phyloP scores from a whole-genome alignment of 2,797 vertebrate genomes.

The Masticophis lateralis region DNA sequence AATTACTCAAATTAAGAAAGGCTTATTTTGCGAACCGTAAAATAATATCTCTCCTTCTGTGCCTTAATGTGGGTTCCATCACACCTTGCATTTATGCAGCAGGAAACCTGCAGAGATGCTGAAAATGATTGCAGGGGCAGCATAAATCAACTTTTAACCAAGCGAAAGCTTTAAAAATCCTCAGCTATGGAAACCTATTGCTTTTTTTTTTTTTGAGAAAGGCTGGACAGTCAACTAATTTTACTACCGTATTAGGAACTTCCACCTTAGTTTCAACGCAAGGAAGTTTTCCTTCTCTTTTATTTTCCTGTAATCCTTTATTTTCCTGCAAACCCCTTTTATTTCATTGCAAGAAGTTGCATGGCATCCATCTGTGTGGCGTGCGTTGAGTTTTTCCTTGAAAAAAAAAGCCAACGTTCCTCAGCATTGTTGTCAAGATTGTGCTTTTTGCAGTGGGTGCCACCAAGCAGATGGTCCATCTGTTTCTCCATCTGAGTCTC shows the following conservation, averaged over 20 bases:
- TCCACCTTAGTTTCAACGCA: background rate
- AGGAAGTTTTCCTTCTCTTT: background rate
- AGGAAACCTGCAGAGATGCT: background rate
- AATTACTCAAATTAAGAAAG: background rate
- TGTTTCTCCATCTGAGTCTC: slow-evolving; percentile 49
- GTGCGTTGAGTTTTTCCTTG: background rate
- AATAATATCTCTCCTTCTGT: background rate
- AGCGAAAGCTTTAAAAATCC: background rate
- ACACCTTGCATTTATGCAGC: background rate
- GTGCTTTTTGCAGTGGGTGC: slow-evolving; percentile 50
- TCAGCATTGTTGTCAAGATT: slow-evolving; percentile 5
- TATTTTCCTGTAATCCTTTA: background rate
- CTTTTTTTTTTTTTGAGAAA: background rate
- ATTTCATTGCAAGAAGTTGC: background rate
- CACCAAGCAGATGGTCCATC: slow-evolving; percentile 49
- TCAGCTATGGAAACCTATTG: background rate
- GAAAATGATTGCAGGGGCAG: background rate
- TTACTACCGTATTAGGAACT: background rate
- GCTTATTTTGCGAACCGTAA: background rate
- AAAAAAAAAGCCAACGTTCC: background rate
- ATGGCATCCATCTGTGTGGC: background rate
- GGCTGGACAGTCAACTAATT: background rate
- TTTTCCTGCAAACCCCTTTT: background rate
- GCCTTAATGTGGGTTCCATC: background rate
- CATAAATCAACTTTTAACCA: background rate